These are phyloP conservation scores for Achroia grisella DNA, from an alignment of 1,140 invertebrate species.

Conservation along the genomic window DNA sequence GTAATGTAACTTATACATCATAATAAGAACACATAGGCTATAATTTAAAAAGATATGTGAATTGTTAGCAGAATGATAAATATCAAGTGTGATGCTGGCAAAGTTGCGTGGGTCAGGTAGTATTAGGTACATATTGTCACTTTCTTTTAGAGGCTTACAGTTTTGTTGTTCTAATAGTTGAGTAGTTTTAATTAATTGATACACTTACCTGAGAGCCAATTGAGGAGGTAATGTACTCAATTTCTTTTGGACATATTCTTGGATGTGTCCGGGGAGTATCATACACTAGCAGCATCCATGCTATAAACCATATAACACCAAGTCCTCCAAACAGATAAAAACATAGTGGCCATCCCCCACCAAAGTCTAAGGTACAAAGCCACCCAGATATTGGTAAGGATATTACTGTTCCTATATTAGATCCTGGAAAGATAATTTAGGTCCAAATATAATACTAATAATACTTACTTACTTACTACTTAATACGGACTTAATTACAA, in stretches of 20 bases:
- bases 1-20: no score
- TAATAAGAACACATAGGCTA: no score
- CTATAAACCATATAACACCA: conserved; percentile 86
- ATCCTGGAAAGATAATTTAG: conserved; percentile 62
- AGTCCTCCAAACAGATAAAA: conserved; percentile 86
- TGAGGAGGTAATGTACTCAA: conserved; percentile 78
- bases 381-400: conserved; percentile 84
- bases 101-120: no score
- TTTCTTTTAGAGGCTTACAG: no score
- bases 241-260: conserved; percentile 81
- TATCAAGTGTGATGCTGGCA: no score
- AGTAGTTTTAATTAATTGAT: conserved; percentile 6
- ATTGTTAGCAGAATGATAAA: no score
- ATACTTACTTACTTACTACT: no score
- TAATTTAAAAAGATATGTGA: no score
- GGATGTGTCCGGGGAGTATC: conserved; percentile 87
- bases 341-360: conserved; percentile 84
- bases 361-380: conserved; percentile 79
- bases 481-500: no score
- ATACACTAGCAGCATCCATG: conserved; percentile 83
- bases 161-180: no score
- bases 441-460: no score
- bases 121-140: no score
- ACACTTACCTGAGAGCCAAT: conserved; percentile 63
- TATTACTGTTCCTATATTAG: conserved; percentile 84